phyloP scores from a whole-genome alignment of 30 jellyfish, hydroid and myxozoan genomes.

The Kudoa iwatai region DNA sequence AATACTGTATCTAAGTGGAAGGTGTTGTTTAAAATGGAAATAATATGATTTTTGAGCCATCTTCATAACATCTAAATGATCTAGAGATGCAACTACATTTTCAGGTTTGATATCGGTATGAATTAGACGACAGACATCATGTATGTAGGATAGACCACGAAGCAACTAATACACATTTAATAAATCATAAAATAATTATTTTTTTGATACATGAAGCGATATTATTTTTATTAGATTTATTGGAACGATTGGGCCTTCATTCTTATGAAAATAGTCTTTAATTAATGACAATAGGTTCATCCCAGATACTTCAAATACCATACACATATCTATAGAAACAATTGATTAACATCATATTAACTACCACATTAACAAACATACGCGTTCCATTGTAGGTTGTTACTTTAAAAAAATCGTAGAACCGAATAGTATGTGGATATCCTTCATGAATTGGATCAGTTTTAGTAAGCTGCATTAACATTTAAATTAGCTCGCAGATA shows the following conservation, averaged over 20 bases:
- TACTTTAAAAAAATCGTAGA: conserved; percentile 34
- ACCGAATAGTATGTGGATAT: conserved; percentile 52
- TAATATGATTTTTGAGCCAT: too few species aligned
- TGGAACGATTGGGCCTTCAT: too few species aligned
- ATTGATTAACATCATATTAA: too few species aligned
- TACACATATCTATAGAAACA: conserved; percentile 52
- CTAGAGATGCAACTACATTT: conserved; percentile 47
- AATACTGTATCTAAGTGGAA: too few species aligned
- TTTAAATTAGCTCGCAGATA: neutral
- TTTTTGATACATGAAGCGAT: too few species aligned
- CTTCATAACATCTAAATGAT: too few species aligned
- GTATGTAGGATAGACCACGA: conserved; percentile 38
- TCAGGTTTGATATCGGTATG: conserved; percentile 88
- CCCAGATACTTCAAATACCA: conserved; percentile 77
- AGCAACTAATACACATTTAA: conserved; percentile 6
- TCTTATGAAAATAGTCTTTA: too few species aligned
- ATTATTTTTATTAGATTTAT: too few species aligned
- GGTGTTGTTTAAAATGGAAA: too few species aligned
- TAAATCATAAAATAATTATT: neutral
- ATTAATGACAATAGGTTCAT: conserved; percentile 27
- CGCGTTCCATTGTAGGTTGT: conserved; percentile 68
- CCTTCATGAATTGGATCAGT: conserved; percentile 38
- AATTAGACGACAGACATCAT: conserved; percentile 28
- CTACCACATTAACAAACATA: conserved; percentile 7
- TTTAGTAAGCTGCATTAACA: conserved; percentile 18